Conservation (phyloP, 2,888 invertebrate species). For the Oligia latruncula region DNA sequence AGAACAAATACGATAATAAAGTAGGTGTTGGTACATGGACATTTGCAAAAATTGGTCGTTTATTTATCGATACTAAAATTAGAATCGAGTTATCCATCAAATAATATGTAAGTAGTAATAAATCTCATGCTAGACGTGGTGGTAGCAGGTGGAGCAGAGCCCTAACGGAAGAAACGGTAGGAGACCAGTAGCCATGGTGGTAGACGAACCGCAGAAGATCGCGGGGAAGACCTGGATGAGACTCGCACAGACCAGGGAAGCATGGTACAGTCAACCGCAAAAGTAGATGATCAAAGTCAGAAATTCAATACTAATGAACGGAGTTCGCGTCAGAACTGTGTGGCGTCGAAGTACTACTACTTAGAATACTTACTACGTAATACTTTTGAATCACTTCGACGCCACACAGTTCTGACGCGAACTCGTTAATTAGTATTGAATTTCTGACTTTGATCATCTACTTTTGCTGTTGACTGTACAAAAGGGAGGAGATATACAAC, state of each 20-base stretch:
- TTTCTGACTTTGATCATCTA: no score
- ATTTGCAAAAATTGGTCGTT: slow-evolving; percentile 25
- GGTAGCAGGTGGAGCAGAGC: no score
- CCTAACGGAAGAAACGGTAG: neutral
- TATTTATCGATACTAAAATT: slow-evolving; percentile 34
- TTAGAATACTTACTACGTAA: no score
- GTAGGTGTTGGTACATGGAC: neutral
- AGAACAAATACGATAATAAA: slow-evolving; percentile 31
- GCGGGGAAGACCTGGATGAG: neutral
- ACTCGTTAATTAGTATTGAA: no score
- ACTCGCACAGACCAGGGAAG: neutral
- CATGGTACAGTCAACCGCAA: no score
- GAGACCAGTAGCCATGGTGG: neutral
- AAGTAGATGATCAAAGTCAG: no score
- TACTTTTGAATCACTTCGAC: no score
- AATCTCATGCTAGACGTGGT: neutral
- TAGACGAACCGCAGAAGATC: neutral
- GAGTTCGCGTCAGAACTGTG: no score
- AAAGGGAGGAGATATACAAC: neutral
- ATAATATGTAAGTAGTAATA: neutral
- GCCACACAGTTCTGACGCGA: no score
- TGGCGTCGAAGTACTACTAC: no score
- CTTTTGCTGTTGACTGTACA: no score
- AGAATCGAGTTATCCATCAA: neutral
- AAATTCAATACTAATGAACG: no score